Percentiles rank a stretch among this genome's conserved stretches.
phyloP scores from a whole-genome alignment of 2,797 vertebrate species.

The Semaprochilodus insignis region DNA sequence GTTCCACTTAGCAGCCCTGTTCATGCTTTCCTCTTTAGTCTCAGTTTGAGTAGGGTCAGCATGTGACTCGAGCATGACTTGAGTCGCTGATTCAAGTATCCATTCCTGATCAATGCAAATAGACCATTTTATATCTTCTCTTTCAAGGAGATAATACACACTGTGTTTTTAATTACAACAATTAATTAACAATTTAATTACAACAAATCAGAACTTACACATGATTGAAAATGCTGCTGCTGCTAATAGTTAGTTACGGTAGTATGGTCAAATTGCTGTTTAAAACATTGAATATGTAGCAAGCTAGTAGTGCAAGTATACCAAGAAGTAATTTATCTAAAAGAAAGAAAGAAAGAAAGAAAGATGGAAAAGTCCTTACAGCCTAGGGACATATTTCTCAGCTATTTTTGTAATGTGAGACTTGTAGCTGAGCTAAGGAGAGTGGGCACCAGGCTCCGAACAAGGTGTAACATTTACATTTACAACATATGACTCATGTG shows the following conservation, averaged over 20 bases:
- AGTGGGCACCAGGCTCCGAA: conserved; percentile 36
- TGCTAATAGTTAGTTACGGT: too few species aligned
- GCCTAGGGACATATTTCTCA: neutral
- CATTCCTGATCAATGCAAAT: neutral
- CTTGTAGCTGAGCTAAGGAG: neutral
- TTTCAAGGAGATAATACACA: neutral
- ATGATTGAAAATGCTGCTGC: too few species aligned
- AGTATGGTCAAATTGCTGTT: neutral
- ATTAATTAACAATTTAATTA: too few species aligned
- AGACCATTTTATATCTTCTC: neutral
- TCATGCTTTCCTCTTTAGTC: too few species aligned
- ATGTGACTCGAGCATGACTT: too few species aligned
- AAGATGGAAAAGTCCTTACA: neutral
- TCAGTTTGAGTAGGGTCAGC: too few species aligned
- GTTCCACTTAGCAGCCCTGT: too few species aligned
- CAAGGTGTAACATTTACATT: conserved; percentile 41
- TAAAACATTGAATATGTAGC: neutral
- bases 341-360: neutral
- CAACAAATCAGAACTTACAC: too few species aligned
- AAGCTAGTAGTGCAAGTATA: neutral
- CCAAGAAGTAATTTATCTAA: too few species aligned
- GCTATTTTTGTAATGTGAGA: conserved; percentile 12
- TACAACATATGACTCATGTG: conserved; percentile 23
- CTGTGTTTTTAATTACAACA: neutral
- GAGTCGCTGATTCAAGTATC: too few species aligned